phyloP scores from a whole-genome alignment of 2,113 vertebrate species.

The Gasterosteus aculeatus region DNA sequence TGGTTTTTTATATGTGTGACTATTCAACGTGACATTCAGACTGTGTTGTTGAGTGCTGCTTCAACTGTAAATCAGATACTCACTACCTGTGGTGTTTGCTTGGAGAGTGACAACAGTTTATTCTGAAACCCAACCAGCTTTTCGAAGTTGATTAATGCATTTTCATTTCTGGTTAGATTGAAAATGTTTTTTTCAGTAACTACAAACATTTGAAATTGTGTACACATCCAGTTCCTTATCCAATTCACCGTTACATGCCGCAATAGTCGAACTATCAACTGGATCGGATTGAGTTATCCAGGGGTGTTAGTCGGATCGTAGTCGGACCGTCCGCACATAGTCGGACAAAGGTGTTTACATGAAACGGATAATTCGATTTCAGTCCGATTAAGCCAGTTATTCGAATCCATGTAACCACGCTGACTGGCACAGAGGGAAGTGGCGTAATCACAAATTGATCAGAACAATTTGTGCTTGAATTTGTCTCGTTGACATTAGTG shows the following conservation, averaged over 20 bases:
- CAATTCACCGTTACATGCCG: no score
- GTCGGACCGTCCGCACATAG: no score
- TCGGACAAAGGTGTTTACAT: no score
- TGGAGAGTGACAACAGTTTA: not conserved
- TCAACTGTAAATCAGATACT: not conserved
- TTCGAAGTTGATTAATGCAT: not conserved
- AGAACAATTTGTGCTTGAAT: not conserved
- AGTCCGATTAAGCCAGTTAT: no score
- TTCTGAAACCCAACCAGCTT: not conserved
- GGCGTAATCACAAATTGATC: not conserved
- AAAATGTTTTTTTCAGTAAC: not conserved
- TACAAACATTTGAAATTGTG: not conserved
- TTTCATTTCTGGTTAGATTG: not conserved
- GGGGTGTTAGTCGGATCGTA: no score
- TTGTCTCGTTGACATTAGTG: not conserved
- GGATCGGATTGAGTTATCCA: no score
- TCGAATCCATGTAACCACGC: no score
- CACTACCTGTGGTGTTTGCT: not conserved
- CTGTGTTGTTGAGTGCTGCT: not conserved
- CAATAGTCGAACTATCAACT: no score
- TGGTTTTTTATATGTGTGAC: not conserved
- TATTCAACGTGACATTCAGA: not conserved
- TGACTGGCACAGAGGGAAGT: not conserved
- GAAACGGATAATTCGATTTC: no score
- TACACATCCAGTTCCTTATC: no score